Conservation (phyloP, 2,113 vertebrate species). For the Sarotherodon lohbergeri region DNA sequence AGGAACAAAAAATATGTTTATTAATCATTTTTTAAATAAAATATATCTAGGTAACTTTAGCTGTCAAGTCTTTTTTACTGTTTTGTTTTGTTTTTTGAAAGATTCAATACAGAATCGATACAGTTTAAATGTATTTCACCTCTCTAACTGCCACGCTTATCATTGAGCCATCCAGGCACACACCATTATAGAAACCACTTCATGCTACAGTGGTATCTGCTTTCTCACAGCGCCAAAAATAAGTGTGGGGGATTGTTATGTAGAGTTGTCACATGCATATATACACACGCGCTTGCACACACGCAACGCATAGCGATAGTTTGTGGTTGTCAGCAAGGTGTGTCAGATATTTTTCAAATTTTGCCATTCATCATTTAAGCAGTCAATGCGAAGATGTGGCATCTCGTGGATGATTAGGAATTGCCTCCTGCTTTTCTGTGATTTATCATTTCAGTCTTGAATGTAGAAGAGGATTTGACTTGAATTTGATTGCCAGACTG, state of each 20-base stretch:
- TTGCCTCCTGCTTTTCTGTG: neutral
- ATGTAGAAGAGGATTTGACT: neutral
- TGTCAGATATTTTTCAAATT: neutral
- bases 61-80: neutral
- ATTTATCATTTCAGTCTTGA: neutral
- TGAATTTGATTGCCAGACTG: neutral
- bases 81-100: neutral
- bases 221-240: conserved; percentile 68
- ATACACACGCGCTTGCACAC: neutral
- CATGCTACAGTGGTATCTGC: conserved; percentile 53
- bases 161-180: conserved; percentile 24
- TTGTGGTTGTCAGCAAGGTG: conserved; percentile 18
- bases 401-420: neutral
- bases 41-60: neutral
- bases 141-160: neutral
- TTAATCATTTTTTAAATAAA: neutral
- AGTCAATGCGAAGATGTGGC: neutral
- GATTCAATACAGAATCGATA: neutral
- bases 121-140: neutral
- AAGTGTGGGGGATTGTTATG: conserved; percentile 55
- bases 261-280: conserved; percentile 25
- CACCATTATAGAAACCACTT: conserved; percentile 53
- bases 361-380: conserved; percentile 7
- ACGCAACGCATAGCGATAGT: neutral
- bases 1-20: neutral